These are phyloP conservation scores for Plusia festucae DNA, from an alignment of 2,888 invertebrate species.

Conservation along the genomic window DNA sequence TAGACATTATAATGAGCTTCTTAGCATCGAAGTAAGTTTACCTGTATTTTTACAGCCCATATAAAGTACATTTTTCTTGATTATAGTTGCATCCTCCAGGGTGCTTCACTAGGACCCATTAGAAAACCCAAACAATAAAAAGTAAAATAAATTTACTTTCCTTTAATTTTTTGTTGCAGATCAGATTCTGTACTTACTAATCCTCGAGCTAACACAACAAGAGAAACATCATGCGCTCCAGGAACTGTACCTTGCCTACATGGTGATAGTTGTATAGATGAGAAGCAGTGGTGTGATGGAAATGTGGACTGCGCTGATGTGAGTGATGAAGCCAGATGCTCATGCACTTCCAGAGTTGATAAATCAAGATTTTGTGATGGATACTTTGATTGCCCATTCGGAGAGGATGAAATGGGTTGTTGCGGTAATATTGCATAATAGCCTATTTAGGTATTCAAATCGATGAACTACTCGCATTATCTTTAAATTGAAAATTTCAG, in stretches of 20 bases:
- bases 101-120: neutral
- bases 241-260: constrained; percentile 72
- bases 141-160: too few relatives aligned
- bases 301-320: constrained; percentile 93
- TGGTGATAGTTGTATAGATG: constrained; percentile 87
- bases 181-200: constrained; percentile 51
- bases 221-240: constrained; percentile 71
- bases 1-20: constrained; percentile 74
- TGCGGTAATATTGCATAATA: constrained; percentile 90
- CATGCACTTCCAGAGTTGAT: constrained; percentile 92
- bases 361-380: constrained; percentile 93
- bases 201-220: constrained; percentile 60
- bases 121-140: neutral
- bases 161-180: constrained; percentile 45
- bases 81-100: too few relatives aligned
- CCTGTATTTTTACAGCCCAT: too few relatives aligned
- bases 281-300: constrained; percentile 92
- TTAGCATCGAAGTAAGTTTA: constrained; percentile 73
- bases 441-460: too few relatives aligned
- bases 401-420: constrained; percentile 95
- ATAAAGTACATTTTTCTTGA: too few relatives aligned
- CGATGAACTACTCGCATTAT: neutral
- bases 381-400: constrained; percentile 94
- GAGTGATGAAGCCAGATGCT: constrained; percentile 93
- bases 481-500: too few relatives aligned